These are phyloP conservation scores for Phalera bucephala DNA, from an alignment of 2,888 invertebrate genomes.

Conservation along the genomic window DNA sequence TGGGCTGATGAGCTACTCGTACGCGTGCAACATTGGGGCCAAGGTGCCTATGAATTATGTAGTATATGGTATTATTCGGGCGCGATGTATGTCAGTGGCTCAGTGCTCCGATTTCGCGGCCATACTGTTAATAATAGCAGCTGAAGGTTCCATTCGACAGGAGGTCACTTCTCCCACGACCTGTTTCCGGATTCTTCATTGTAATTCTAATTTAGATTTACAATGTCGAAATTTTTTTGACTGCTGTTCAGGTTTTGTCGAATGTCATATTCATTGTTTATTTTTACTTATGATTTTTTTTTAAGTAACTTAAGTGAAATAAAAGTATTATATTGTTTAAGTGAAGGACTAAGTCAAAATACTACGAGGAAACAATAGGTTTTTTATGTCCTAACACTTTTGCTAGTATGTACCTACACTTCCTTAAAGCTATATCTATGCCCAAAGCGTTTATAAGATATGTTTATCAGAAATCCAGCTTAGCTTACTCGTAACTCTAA, in stretches of 20 bases:
- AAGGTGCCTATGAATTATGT: conserved; percentile 80
- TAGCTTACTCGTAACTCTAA: too few species aligned
- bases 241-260: conserved; percentile 9
- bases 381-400: too few species aligned
- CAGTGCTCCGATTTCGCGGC: conserved; percentile 74
- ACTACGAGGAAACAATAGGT: too few species aligned
- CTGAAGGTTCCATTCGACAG: conserved; percentile 74
- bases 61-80: conserved; percentile 79
- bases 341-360: too few species aligned
- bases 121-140: conserved; percentile 72
- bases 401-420: too few species aligned
- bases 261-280: conserved; percentile 7
- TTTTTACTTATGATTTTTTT: background rate
- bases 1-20: conserved; percentile 40
- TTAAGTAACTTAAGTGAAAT: background rate
- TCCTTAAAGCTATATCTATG: too few species aligned
- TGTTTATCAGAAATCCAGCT: too few species aligned
- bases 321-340: background rate
- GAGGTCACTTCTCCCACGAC: conserved; percentile 66
- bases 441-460: too few species aligned
- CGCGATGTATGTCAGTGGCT: conserved; percentile 62
- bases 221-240: conserved; percentile 11
- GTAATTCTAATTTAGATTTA: conserved; percentile 30
- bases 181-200: conserved; percentile 63
- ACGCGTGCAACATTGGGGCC: conserved; percentile 65